These are phyloP conservation scores for Andrena haemorrhoa DNA, from an alignment of 2,888 invertebrate species.

Conservation along the genomic window DNA sequence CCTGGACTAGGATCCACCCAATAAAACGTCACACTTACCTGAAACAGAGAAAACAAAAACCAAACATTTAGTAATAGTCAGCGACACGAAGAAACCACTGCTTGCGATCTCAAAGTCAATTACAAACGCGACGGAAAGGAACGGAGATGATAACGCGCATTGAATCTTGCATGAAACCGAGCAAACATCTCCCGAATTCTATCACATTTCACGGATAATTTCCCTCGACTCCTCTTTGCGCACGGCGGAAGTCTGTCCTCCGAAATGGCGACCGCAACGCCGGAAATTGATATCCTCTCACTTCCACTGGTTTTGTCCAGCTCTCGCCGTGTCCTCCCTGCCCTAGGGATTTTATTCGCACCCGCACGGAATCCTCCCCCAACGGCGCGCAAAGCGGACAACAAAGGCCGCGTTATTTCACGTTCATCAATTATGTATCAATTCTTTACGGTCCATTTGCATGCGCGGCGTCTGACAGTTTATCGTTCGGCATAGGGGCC, in stretches of 20 bases:
- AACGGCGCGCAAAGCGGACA: neutral
- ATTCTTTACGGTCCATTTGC: slow-evolving; percentile 46
- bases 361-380: too few species aligned
- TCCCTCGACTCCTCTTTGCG: slow-evolving; percentile 16
- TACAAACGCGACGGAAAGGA: neutral
- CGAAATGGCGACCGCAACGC: neutral
- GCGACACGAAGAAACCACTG: neutral
- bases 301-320: neutral
- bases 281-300: slow-evolving; percentile 52
- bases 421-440: slow-evolving; percentile 32
- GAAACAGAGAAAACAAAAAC: slow-evolving; percentile 26
- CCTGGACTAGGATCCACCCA: neutral
- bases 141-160: neutral
- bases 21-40: slow-evolving; percentile 40
- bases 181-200: slow-evolving; percentile 29
- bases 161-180: slow-evolving; percentile 41
- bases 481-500: slow-evolving; percentile 13
- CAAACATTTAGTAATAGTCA: neutral
- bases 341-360: slow-evolving; percentile 1
- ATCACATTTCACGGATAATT: slow-evolving; percentile 52
- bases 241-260: slow-evolving; percentile 25
- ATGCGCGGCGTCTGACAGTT: neutral
- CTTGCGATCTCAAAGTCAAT: neutral
- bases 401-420: slow-evolving; percentile 10
- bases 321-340: neutral